These are phyloP conservation scores for Scomber colias DNA, from an alignment of 2,113 vertebrate genomes.

Conservation along the genomic window DNA sequence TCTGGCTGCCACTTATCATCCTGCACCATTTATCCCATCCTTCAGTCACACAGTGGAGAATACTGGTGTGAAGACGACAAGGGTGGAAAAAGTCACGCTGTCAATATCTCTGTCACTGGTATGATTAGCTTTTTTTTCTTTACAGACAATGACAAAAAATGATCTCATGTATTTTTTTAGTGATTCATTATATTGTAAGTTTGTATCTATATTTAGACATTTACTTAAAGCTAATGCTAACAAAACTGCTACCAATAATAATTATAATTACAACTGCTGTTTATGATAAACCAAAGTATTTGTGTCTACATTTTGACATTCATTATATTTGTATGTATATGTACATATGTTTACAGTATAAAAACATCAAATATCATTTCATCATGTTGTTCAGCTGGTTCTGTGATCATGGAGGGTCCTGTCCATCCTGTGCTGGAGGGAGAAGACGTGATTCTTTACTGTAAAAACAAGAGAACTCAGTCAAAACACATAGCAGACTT, in stretches of 20 bases:
- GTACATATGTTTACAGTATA: no score
- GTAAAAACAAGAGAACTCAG: neutral
- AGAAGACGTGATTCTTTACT: neutral
- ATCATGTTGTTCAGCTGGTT: neutral
- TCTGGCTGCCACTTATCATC: fast-evolving
- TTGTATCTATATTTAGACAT: no score
- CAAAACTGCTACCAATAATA: no score
- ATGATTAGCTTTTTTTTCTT: neutral
- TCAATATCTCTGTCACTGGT: conserved; percentile 44
- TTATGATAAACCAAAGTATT: no score
- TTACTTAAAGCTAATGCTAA: no score
- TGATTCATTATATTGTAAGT: no score
- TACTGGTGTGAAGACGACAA: conserved; percentile 51
- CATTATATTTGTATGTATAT: no score
- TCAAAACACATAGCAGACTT: neutral
- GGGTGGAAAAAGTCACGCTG: fast-evolving
- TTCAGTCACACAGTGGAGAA: neutral
- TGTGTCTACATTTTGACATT: no score
- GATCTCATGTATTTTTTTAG: no score
- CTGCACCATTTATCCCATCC: fast-evolving
- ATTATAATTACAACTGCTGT: no score
- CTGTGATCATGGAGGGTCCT: conserved; percentile 19
- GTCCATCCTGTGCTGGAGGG: fast-evolving
- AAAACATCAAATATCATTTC: no score
- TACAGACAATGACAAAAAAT: no score